These are phyloP conservation scores for Cyclophora punctaria DNA, from an alignment of 2,888 invertebrate species.

Conservation along the genomic window DNA sequence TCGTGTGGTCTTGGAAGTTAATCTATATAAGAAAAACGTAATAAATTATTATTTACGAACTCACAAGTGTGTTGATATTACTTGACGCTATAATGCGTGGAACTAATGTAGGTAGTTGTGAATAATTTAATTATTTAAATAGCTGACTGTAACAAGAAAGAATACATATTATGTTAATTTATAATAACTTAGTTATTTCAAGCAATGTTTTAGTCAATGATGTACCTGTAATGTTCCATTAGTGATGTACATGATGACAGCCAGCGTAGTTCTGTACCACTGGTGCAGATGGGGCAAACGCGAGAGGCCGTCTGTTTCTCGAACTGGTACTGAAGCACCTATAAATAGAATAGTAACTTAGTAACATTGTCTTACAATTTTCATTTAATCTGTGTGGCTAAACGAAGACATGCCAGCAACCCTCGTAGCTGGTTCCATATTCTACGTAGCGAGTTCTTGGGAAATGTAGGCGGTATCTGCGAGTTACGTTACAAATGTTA, in stretches of 20 bases:
- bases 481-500: no score
- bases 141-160: not conserved
- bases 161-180: not conserved
- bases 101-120: not conserved
- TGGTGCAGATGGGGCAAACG: slow-evolving; percentile 95
- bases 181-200: not conserved
- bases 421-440: no score
- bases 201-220: not conserved
- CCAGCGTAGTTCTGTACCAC: slow-evolving; percentile 97
- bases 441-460: no score
- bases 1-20: slow-evolving; percentile 98
- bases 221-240: slow-evolving; percentile 96
- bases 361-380: no score
- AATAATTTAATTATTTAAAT: not conserved
- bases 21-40: slow-evolving; percentile 75
- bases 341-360: not conserved
- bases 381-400: no score
- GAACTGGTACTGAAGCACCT: slow-evolving; percentile 84
- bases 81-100: not conserved
- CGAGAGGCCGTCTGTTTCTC: slow-evolving; percentile 92
- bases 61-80: not conserved
- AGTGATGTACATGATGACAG: slow-evolving; percentile 97
- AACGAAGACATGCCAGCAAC: no score
- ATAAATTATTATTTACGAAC: no score
- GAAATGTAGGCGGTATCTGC: no score